A percentile compares a stretch with the other conserved stretches of the same genome.
Evolutionary conservation across 2,888 invertebrate species (phyloP).

Genomic region (Drosophila nr. fundita): DNA sequence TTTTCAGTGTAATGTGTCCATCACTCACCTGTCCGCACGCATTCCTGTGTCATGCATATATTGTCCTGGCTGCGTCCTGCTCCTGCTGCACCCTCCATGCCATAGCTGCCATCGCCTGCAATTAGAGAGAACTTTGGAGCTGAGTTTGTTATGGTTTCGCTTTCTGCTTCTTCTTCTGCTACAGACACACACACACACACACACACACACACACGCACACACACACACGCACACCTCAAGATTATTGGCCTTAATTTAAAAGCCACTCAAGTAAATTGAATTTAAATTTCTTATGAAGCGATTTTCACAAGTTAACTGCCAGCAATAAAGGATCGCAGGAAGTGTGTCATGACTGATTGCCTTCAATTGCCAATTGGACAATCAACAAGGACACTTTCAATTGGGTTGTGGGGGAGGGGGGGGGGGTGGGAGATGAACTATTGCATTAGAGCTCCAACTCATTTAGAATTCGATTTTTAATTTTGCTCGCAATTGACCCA

Average conservation of each 20-base stretch:
- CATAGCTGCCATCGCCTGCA: constrained; percentile 56
- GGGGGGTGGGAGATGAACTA: neutral
- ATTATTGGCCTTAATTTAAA: constrained; percentile 41
- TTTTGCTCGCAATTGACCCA: neutral
- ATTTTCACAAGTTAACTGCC: constrained; percentile 19
- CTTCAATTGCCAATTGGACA: neutral
- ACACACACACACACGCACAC: constrained; percentile 8
- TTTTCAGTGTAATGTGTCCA: neutral
- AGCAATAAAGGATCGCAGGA: neutral
- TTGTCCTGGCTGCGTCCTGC: constrained; percentile 53
- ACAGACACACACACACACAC: constrained; percentile 13
- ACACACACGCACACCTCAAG: neutral
- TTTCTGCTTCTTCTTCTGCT: neutral
- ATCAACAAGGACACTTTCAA: neutral
- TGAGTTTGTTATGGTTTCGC: constrained; percentile 24
- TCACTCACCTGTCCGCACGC: constrained; percentile 87
- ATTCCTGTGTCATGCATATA: constrained; percentile 87
- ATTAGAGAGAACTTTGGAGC: constrained; percentile 44
- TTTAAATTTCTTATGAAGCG: constrained; percentile 66
- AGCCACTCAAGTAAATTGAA: constrained; percentile 72
- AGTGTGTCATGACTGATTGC: neutral
- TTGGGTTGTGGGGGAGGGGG: no score
- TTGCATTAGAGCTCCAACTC: neutral
- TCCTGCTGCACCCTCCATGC: neutral
- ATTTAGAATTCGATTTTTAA: neutral